Base-by-base conservation (phyloP, 2,888 invertebrate species). In the Sthenelais limicola region DNA sequence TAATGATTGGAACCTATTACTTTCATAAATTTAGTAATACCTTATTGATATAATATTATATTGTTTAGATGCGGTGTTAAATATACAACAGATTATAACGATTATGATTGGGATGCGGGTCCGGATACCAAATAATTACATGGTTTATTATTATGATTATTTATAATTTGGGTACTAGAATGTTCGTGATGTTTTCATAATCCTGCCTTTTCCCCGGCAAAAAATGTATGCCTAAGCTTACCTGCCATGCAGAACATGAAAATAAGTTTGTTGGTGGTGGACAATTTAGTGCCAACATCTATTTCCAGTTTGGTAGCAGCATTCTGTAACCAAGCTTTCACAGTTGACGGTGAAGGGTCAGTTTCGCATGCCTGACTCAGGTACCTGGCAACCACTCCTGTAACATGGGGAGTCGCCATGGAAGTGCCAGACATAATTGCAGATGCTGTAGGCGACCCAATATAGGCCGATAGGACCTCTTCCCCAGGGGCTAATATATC, bases 401-500 rank as follows among this genome's bases (percentile, higher is more conserved):
- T 38, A n/a, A 75, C 74, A 52, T 71, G 54, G 15, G 76, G 69
- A 21, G 74, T 56, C 28, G 74, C 52, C 74, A 75, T 73, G 52
- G 76, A 73, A 3, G 75, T 74, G 21, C 75, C 75, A 7, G 70
- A 33, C 48, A 52, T 26, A 2, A 30, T 51, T 9, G 67, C 54
- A 0, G 33, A 35, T 3, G 72, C 56, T 3, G 24, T 33, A 0
- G 62, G 52, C 18, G n/a, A 30, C 1, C 49, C 68, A 15, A 67
- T 58, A n/a, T 58, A 58, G 7, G 75, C 33, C 9, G 73, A 70
- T 1, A 67, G 18, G n/a, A 75, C 56, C 7, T 32, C 18, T 15
- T 56, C 73, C 0, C 75, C 75, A 1, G 75, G 75, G 21, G 73
- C 74, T 5, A 75, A 30, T 18, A 75, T 56, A 58, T 75, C 75